A percentile compares a stretch with the other conserved stretches of the same genome.
phyloP scores from a whole-genome alignment of 2,888 invertebrate species.

The Ametastegia equiseti region DNA sequence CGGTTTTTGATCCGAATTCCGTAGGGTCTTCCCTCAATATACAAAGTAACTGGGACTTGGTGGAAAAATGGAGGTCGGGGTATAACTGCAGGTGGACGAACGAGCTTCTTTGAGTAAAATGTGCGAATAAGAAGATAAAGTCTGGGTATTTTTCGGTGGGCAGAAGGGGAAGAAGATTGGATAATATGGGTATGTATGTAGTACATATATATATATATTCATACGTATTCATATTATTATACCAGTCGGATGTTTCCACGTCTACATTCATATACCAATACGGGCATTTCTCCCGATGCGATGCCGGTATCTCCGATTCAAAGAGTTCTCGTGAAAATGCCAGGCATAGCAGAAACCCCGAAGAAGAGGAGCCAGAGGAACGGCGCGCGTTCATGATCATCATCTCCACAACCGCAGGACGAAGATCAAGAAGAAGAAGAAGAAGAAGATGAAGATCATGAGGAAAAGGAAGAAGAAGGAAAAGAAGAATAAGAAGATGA shows the following conservation, averaged over 20 bases:
- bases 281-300: slow-evolving; percentile 71
- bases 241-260: background rate
- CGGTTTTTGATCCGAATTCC: no score
- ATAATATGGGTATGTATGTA: background rate
- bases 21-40: no score
- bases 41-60: background rate
- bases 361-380: background rate
- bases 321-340: slow-evolving; percentile 73
- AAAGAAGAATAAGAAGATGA: background rate
- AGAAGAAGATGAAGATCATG: no score
- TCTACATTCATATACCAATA: slow-evolving; percentile 55
- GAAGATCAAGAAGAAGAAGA: no score
- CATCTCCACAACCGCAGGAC: background rate
- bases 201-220: slow-evolving; percentile 30
- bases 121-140: background rate
- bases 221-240: slow-evolving; percentile 15
- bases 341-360: slow-evolving; percentile 65
- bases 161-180: no score
- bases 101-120: background rate
- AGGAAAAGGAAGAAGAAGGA: no score
- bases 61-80: background rate
- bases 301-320: slow-evolving; percentile 58
- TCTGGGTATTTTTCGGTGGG: background rate
- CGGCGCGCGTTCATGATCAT: background rate
- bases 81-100: no score